phyloP scores from a whole-genome alignment of 2,797 vertebrate species.

The Semaprochilodus insignis region DNA sequence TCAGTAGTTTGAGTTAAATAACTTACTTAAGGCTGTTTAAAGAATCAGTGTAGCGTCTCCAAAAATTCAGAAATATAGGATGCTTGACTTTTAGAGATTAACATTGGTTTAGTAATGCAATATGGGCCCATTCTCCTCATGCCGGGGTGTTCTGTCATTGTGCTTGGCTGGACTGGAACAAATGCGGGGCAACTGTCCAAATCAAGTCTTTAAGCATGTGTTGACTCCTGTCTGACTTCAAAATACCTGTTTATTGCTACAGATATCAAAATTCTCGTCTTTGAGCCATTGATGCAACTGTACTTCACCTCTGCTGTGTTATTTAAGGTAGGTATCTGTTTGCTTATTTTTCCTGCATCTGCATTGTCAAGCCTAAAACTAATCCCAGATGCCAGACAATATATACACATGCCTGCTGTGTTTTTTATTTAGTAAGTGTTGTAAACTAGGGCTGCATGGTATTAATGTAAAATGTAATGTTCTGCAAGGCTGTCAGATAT shows the following conservation, averaged over 20 bases:
- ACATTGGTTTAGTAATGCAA: neutral
- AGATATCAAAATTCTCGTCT: constrained; percentile 85
- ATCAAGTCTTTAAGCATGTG: neutral
- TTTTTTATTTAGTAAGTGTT: neutral
- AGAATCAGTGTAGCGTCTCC: neutral
- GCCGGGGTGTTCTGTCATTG: neutral
- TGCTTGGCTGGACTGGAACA: neutral
- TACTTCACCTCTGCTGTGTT: constrained; percentile 91
- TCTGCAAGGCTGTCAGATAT: too few relatives aligned
- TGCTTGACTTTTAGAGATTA: constrained; percentile 1
- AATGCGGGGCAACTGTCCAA: neutral
- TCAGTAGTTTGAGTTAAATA: neutral
- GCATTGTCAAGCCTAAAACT: neutral
- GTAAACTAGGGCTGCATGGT: neutral
- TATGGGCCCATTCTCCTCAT: neutral
- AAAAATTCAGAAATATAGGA: neutral
- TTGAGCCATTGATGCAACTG: constrained; percentile 85
- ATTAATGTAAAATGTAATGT: too few relatives aligned
- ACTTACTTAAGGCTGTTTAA: neutral
- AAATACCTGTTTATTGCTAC: constrained; percentile 24
- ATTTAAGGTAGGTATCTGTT: constrained; percentile 86
- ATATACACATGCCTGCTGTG: neutral
- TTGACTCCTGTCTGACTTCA: neutral
- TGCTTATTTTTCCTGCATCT: neutral
- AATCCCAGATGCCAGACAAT: neutral